Evolutionary conservation across 2,888 invertebrate genomes (phyloP).

Genomic region (Caradrina clavipalpis): DNA sequence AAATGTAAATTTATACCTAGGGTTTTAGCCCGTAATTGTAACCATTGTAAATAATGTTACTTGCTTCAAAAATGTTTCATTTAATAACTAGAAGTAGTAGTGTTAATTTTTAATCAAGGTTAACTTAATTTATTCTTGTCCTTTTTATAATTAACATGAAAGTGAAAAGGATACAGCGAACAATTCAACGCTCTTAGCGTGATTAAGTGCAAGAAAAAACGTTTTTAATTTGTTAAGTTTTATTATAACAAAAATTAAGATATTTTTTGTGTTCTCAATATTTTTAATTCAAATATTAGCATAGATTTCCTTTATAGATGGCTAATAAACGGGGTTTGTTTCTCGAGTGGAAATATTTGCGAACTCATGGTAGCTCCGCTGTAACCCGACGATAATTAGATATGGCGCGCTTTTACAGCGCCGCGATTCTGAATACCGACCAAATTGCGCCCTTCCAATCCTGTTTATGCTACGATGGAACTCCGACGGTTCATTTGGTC

Average conservation of each 20-base stretch:
- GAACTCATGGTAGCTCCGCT: slow-evolving; percentile 75
- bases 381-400: slow-evolving; percentile 89
- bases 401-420: slow-evolving; percentile 90
- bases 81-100: slow-evolving; percentile 20
- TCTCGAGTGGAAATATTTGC: slow-evolving; percentile 72
- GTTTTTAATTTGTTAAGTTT: slow-evolving; percentile 21
- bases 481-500: slow-evolving; percentile 76
- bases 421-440: slow-evolving; percentile 87
- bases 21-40: slow-evolving; percentile 30
- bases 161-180: slow-evolving; percentile 27
- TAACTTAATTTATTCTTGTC: slow-evolving; percentile 24
- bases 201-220: slow-evolving; percentile 37
- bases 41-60: slow-evolving; percentile 35
- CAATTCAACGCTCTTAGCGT: slow-evolving; percentile 33
- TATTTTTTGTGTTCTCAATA: not conserved
- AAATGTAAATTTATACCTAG: slow-evolving; percentile 41
- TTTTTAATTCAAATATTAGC: slow-evolving; percentile 44
- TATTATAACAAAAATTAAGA: slow-evolving; percentile 20
- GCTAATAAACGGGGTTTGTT: slow-evolving; percentile 71
- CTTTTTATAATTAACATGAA: slow-evolving; percentile 36
- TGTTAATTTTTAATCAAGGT: slow-evolving; percentile 35
- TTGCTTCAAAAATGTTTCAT: slow-evolving; percentile 17
- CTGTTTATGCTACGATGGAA: slow-evolving; percentile 84
- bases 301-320: slow-evolving; percentile 32
- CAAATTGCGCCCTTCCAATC: slow-evolving; percentile 89